Base-by-base conservation (phyloP, 1,140 invertebrate species). In the Pseudomyrmex sp. region DNA sequence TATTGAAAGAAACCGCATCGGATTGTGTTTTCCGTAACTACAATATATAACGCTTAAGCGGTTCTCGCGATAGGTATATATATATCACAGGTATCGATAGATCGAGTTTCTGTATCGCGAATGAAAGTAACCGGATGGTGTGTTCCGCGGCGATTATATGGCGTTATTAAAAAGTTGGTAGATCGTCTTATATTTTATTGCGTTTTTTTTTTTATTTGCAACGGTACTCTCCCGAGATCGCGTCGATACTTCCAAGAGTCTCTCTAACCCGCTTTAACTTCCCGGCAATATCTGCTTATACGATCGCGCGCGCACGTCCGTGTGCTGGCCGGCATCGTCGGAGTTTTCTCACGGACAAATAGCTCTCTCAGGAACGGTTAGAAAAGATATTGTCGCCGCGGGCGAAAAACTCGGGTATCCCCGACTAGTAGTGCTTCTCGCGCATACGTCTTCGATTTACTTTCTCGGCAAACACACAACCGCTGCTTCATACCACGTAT, bases 271-370 rank as follows among this genome's bases (percentile, higher is more conserved):
- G 58, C 18, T 48, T 63, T 35, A 68, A 74, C 83, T 58, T 82
- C 48, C 44, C 54, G 15, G 70, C 63, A 59, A 56, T 69, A 74
- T 75, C 84, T 74, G 79, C 65, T 85, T 63, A 80, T 56, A 63
- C 75, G 50, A 58, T 56, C 56, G 59, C 35, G 35, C 35, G 20
- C 58, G 10, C 7, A 13, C 46, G 35, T 15, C 9, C 23, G 23
- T 48, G 46, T 44, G 66, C 18, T 12, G 48, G 13, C 8, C 62
- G 62, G 46, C 50, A 80, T 68, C 23, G 48, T 1, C 54, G 13
- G 48, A 65, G 52, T 85, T 83, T 85, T 70, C 79, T 62, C 69
- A 54, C 61, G 44, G 35, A 85, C 61, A 63, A 62, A 85, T 69
- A 23, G 69, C 23, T 83, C 84, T 75, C 70, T 23, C 46, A 69